Base-by-base conservation (phyloP, 2,888 invertebrate species). In the Creontiades dilutus region DNA sequence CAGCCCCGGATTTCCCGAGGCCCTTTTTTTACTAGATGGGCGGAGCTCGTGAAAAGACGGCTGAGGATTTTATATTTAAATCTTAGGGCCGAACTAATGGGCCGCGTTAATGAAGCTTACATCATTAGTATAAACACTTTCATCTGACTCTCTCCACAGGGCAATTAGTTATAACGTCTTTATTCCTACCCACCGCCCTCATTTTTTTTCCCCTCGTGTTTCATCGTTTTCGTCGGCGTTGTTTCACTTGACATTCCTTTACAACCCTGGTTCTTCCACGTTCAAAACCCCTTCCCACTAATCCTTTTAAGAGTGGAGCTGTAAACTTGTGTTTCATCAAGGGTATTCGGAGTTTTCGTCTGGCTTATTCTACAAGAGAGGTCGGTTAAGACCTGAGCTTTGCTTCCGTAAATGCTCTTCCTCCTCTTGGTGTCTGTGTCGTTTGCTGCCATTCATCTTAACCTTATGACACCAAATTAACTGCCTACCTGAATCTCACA, bases 111-210 rank as follows among this genome's bases (percentile, higher is more conserved):
- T 85, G 85, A 85, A 85, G 85, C 85, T 61, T 85, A 61, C 85
- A 85, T 57, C 85, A 85, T 85, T 85, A 85, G 85, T 85, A 85
- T 85, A 85, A 85, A 85, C 85, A 85, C 85, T 85, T 85, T 85
- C 85, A 37, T 37, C 55, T n/a, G 27, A n/a, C 28, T 55, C 57
- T 85, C 85, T 85, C 85, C 61, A 37, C 85, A 16, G 37, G 85
- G 61, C 85, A 85, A 85, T 85, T 85, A 85, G 85, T 85, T 85
- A 85, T 85, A 85, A 85, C 85, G 85, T 85, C 85, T 85, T 85
- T 85, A 85, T 85, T 52, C 57, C 61, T 82, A 12, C 27, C 52
- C 48, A 52, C 37, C 85, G 14, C 57, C 57, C 37, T 48, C 14
- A 52, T 55, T 52, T 82, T 82, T 57, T 85, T 85, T 48, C 82